phyloP scores from a whole-genome alignment of 1,140 invertebrate genomes.

The Adoxophyes honmai region DNA sequence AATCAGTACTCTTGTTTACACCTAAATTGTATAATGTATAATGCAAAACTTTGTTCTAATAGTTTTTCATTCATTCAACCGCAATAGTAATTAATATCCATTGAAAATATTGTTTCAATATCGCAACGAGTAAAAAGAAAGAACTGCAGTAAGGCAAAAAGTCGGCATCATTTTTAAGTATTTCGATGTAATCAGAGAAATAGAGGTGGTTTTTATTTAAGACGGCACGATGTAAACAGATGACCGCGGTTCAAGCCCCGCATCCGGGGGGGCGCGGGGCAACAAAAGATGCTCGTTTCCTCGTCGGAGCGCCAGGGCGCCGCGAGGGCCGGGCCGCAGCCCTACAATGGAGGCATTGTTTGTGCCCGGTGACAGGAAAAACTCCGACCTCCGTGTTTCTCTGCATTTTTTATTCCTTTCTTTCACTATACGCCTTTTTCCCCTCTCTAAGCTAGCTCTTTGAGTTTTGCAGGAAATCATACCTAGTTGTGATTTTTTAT shows the following conservation, averaged over 20 bases:
- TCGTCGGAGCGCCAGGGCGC: slow-evolving; percentile 33
- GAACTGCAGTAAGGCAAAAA: slow-evolving; percentile 31
- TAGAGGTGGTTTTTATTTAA: slow-evolving; percentile 45
- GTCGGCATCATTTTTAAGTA: slow-evolving; percentile 6
- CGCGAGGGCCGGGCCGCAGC: slow-evolving; percentile 24
- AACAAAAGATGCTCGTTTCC: slow-evolving; percentile 76
- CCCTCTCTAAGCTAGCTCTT: slow-evolving; percentile 59
- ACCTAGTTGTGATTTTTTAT: slow-evolving; percentile 51
- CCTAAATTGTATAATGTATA: no score
- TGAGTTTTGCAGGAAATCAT: slow-evolving; percentile 62
- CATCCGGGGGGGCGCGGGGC: slow-evolving; percentile 48
- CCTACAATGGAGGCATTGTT: slow-evolving; percentile 72
- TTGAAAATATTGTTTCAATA: no score
- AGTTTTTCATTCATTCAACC: no score
- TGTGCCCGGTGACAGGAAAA: slow-evolving; percentile 75
- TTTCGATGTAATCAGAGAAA: slow-evolving; percentile 27
- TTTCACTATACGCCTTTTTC: slow-evolving; percentile 53
- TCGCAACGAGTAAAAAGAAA: background rate
- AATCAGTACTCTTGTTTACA: no score
- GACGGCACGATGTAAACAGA: slow-evolving; percentile 64
- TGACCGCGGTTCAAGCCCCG: slow-evolving; percentile 69
- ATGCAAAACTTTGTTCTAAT: no score
- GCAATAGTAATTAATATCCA: no score
- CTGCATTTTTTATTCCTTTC: slow-evolving; percentile 72
- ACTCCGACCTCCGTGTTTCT: slow-evolving; percentile 75